These are phyloP conservation scores for Phymatocera aterrima DNA, from an alignment of 2,888 invertebrate species.

Conservation along the genomic window DNA sequence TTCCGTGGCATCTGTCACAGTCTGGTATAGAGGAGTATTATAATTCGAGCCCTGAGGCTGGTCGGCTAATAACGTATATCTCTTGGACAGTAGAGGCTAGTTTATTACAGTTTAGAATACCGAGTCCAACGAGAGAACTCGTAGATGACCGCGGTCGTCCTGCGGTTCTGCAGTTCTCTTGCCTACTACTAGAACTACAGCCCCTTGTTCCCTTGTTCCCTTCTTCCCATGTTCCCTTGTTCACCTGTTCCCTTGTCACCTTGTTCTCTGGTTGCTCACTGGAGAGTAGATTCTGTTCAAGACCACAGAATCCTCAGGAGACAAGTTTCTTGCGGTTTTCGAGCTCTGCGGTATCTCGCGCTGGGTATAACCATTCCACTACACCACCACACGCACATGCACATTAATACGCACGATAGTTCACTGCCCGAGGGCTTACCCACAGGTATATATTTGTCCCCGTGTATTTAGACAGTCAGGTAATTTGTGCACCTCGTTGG, in stretches of 20 bases:
- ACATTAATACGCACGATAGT: neutral
- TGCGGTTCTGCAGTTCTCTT: neutral
- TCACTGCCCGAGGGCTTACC: neutral
- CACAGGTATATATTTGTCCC: neutral
- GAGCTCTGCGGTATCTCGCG: constrained; percentile 29
- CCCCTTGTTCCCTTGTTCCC: constrained; percentile 31
- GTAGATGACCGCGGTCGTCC: constrained; percentile 44
- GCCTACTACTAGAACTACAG: too few relatives aligned
- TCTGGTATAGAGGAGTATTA: neutral
- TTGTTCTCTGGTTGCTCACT: constrained; percentile 23
- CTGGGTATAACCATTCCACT: neutral
- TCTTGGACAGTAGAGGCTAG: constrained; percentile 43
- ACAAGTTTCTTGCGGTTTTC: constrained; percentile 49
- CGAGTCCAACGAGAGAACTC: constrained; percentile 18
- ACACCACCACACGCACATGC: neutral
- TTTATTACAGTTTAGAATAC: constrained; percentile 50
- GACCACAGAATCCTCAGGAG: constrained; percentile 46
- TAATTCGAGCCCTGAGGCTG: constrained; percentile 38
- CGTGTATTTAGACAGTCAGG: neutral
- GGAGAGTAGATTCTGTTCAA: neutral
- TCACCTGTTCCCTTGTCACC: constrained; percentile 41
- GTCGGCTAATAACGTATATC: constrained; percentile 49
- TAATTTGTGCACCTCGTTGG: neutral
- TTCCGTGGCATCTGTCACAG: constrained; percentile 40
- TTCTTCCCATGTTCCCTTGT: constrained; percentile 20